Evolutionary conservation across 2,113 vertebrate genomes (phyloP).

Genomic region (Gadus chalcogrammus): DNA sequence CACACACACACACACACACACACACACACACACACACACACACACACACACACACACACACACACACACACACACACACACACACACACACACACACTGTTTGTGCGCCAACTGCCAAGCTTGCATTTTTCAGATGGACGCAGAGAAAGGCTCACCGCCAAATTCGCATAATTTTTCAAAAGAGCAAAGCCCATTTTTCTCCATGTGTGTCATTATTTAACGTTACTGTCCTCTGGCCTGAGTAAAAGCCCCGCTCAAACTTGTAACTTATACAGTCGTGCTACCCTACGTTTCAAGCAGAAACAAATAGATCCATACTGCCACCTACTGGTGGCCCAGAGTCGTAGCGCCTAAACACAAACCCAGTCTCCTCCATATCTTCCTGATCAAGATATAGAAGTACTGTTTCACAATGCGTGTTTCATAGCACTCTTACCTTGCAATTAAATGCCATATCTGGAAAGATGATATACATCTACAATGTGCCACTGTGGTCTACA

Average conservation of each 20-base stretch:
- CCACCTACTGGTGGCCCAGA: conserved; percentile 71
- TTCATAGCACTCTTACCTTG: too few relatives aligned
- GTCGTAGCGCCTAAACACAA: conserved; percentile 26
- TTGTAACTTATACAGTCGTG: neutral
- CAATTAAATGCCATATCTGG: too few relatives aligned
- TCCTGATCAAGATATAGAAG: too few relatives aligned
- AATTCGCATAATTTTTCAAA: neutral
- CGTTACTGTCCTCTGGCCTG: conserved; percentile 3
- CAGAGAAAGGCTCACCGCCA: neutral
- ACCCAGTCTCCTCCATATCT: neutral
- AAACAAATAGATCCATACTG: conserved; percentile 70
- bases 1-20: too few relatives aligned
- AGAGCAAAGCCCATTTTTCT: neutral
- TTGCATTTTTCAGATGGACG: conserved; percentile 19
- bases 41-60: neutral
- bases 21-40: too few relatives aligned
- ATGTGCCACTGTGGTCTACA: too few relatives aligned
- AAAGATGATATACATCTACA: too few relatives aligned
- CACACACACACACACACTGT: neutral
- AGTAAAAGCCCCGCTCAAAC: neutral
- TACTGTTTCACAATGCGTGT: too few relatives aligned
- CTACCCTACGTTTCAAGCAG: conserved; percentile 2
- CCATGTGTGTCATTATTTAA: neutral
- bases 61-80: conserved; percentile 5
- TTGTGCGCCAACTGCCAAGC: conserved; percentile 2